phyloP scores from a whole-genome alignment of 2,888 invertebrate species.

The Agrochola macilenta region DNA sequence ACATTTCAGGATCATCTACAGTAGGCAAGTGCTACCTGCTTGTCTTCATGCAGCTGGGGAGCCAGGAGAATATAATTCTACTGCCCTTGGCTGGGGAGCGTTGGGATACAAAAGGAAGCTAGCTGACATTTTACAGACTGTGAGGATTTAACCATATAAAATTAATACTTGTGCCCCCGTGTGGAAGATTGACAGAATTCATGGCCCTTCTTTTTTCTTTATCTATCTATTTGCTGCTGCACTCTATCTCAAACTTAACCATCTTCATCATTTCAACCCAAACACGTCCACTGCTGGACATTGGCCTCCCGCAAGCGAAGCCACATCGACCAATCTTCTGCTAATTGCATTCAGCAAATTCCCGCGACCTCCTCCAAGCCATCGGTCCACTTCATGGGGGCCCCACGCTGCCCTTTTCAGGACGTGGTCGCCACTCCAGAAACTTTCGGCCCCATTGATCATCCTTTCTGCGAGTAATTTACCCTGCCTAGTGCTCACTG shows the following conservation, averaged over 20 bases:
- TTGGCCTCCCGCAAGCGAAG: not conserved
- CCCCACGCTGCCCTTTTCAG: not conserved
- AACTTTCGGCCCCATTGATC: not conserved
- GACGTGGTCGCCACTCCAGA: not conserved
- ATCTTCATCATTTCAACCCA: not conserved
- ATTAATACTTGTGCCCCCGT: not conserved
- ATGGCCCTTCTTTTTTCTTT: not conserved
- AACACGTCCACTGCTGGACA: not conserved
- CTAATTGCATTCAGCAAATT: too few species aligned
- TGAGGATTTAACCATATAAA: constrained; percentile 9
- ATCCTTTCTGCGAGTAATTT: not conserved
- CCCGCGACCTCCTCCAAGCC: not conserved
- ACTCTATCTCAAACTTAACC: not conserved
- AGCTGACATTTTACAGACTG: constrained; percentile 44
- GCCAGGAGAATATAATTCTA: not conserved
- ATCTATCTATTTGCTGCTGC: not conserved
- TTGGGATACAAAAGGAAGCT: constrained; percentile 28
- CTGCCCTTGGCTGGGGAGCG: constrained; percentile 48
- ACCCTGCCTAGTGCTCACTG: too few species aligned
- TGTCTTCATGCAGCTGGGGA: constrained; percentile 36
- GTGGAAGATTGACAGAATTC: not conserved
- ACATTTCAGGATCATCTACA: constrained; percentile 40
- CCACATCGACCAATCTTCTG: not conserved
- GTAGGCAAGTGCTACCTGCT: constrained; percentile 34
- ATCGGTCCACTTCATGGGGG: not conserved